Percentiles rank a stretch among this genome's conserved stretches.
These are phyloP conservation scores for Chitala chitala DNA, from an alignment of 2,113 vertebrate genomes.

Conservation along the genomic window DNA sequence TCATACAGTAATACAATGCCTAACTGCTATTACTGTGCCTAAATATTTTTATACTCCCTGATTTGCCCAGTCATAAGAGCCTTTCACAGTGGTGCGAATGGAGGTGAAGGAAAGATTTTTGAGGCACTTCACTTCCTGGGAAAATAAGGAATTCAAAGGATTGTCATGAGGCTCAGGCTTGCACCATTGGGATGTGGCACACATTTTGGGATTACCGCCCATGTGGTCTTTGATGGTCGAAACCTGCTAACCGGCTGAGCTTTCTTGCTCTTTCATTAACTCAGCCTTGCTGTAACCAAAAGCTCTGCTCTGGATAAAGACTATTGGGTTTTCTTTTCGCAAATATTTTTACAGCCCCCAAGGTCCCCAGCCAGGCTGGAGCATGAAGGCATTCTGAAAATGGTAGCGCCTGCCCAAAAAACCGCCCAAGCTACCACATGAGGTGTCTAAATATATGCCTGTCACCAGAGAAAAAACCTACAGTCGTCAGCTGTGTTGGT, in stretches of 20 bases:
- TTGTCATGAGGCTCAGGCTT: background rate
- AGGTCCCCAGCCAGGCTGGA: conserved; percentile 45
- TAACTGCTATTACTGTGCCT: too few species aligned
- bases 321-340: conserved; percentile 56
- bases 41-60: too few species aligned
- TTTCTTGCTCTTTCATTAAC: conserved; percentile 52
- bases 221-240: conserved; percentile 35
- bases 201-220: conserved; percentile 26
- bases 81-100: too few species aligned
- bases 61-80: too few species aligned
- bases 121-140: background rate
- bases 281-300: conserved; percentile 34
- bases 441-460: conserved; percentile 58
- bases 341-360: conserved; percentile 65
- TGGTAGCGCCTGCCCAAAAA: conserved; percentile 55
- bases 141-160: conserved; percentile 3
- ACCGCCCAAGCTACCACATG: conserved; percentile 50
- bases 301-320: conserved; percentile 46
- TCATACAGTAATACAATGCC: too few species aligned
- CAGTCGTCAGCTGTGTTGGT: conserved; percentile 42
- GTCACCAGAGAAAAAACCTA: conserved; percentile 36
- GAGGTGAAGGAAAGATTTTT: background rate
- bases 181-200: background rate
- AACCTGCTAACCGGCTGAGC: conserved; percentile 19
- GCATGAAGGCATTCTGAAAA: conserved; percentile 33